phyloP scores from a whole-genome alignment of 2,888 invertebrate genomes.

The Aphodius granarius region DNA sequence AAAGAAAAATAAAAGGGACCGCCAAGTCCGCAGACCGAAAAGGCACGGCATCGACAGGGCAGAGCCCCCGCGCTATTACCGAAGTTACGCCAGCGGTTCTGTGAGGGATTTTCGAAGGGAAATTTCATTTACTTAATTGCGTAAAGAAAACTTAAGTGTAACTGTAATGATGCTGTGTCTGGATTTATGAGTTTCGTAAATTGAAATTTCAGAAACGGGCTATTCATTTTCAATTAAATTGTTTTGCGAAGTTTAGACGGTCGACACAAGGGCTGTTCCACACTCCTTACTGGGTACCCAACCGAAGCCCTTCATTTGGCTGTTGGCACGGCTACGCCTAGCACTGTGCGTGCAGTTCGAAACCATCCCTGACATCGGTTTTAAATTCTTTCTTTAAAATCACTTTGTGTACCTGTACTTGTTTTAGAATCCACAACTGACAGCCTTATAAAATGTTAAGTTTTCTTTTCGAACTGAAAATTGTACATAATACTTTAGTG shows the following conservation, averaged over 20 bases:
- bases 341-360: too few species aligned
- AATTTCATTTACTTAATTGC: constrained; percentile 41
- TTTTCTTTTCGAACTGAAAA: too few species aligned
- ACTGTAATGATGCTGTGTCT: constrained; percentile 40
- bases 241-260: constrained; percentile 34
- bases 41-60: not conserved
- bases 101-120: constrained; percentile 31
- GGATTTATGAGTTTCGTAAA: constrained; percentile 43
- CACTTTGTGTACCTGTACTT: too few species aligned
- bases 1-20: constrained; percentile 26
- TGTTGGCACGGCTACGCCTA: not conserved
- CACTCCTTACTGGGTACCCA: constrained; percentile 5
- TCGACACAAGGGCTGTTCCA: constrained; percentile 10
- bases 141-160: constrained; percentile 40
- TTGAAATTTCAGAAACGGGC: constrained; percentile 40
- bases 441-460: too few species aligned
- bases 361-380: too few species aligned
- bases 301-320: not conserved
- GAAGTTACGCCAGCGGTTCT: constrained; percentile 30
- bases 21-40: not conserved
- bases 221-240: constrained; percentile 42
- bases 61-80: constrained; percentile 18
- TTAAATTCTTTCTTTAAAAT: too few species aligned
- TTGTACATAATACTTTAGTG: too few species aligned
- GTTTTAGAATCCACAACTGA: too few species aligned